These are phyloP conservation scores for Pardalotus punctatus DNA, from an alignment of 2,113 vertebrate genomes.

Conservation along the genomic window DNA sequence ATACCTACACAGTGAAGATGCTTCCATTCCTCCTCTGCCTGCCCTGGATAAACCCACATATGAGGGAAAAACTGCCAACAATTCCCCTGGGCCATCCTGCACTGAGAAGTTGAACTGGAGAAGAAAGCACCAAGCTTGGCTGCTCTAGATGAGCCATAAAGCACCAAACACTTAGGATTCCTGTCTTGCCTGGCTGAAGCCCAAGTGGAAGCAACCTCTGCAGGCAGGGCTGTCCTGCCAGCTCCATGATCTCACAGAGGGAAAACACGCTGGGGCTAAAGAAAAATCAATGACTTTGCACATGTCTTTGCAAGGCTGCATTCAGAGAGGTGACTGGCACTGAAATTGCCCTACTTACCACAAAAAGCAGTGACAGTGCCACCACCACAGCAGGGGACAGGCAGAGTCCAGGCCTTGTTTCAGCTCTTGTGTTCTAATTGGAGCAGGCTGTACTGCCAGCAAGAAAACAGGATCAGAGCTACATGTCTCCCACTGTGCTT, in stretches of 20 bases:
- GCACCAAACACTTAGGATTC: not conserved
- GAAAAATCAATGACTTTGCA: conserved; percentile 48
- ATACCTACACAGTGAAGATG: not conserved
- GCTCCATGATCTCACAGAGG: not conserved
- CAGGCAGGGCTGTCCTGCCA: conserved; percentile 37
- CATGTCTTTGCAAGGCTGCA: conserved; percentile 19
- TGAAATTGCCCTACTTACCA: conserved; percentile 36
- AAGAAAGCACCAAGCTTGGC: not conserved
- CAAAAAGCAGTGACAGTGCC: conserved; percentile 30
- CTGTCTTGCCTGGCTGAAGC: conserved; percentile 4
- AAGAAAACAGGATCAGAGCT: not conserved
- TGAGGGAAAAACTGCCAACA: not conserved
- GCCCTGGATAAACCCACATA: not conserved
- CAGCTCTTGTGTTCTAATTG: not conserved
- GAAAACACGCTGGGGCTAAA: not conserved
- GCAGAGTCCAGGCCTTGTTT: not conserved
- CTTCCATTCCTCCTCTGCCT: not conserved
- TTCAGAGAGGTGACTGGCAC: conserved; percentile 32
- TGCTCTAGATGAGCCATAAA: not conserved
- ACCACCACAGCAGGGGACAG: not conserved
- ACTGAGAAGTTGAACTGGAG: not conserved
- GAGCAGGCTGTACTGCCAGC: conserved; percentile 37
- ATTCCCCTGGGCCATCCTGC: not conserved
- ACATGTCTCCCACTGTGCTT: not conserved
- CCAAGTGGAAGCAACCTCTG: conserved; percentile 46